Evolutionary conservation across 2,113 vertebrate species (phyloP).

Genomic region (Glaucidium brasilianum): DNA sequence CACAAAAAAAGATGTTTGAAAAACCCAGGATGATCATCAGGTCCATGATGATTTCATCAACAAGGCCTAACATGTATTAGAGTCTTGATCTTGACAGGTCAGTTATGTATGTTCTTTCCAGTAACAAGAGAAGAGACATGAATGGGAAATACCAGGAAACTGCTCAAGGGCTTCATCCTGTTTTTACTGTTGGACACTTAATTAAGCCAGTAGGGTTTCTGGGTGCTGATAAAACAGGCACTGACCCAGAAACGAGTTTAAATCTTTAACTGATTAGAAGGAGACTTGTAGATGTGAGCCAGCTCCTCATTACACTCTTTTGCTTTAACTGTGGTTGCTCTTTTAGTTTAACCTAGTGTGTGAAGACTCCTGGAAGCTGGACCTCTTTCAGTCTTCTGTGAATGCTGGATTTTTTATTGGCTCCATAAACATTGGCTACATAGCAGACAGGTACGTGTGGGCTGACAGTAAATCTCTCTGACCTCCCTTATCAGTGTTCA

Average conservation of each 20-base stretch:
- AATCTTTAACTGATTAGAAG: neutral
- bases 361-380: slow-evolving; percentile 87
- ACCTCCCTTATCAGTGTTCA: neutral
- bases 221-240: neutral
- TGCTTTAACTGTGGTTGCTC: neutral
- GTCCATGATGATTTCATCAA: neutral
- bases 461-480: neutral
- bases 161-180: neutral
- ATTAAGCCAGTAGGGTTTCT: neutral
- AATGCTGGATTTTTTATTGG: slow-evolving; percentile 90
- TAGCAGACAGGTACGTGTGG: slow-evolving; percentile 87
- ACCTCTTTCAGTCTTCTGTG: slow-evolving; percentile 87
- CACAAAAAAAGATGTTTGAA: neutral
- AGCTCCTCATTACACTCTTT: neutral
- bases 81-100: neutral
- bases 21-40: neutral
- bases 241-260: neutral
- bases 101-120: neutral
- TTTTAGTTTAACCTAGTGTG: slow-evolving; percentile 94
- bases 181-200: neutral
- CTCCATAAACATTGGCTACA: slow-evolving; percentile 85
- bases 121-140: neutral
- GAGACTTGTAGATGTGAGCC: neutral
- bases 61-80: neutral
- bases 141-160: neutral